Base-by-base conservation (phyloP, 2,113 vertebrate genomes). In the Pycnonotus jocosus region DNA sequence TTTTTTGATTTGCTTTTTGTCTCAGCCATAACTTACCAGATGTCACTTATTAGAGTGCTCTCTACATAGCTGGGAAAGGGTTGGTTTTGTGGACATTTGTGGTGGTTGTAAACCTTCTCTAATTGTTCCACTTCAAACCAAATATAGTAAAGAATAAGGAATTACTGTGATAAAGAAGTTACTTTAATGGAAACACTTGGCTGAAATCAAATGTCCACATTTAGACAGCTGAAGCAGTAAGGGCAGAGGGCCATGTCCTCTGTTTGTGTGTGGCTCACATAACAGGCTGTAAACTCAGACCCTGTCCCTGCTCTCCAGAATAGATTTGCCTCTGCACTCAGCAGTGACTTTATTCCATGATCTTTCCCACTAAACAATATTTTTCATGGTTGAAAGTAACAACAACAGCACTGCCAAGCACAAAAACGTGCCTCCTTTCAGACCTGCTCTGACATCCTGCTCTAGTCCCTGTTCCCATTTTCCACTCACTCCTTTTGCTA, bases 401-500 rank as follows among this genome's bases (percentile, higher is more conserved):
- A 58, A 9, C 14, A 56, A 8, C n/a, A 50, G 62, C 30, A 11
- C 44, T 15, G 17, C 18, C 4, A 30, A 65, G 50, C 10, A 2
- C 44, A 65, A 54, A 80, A 85, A 13, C 0, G 0, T 57, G 54
- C 51, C 38, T 73, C 30, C 27, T 64, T 77, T 77, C 72, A 73
- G 40, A 14, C 10, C 22, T 4, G 0, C 28, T n/a, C 72, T 66
- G 71, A 7, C 15, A 1, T 53, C 25, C 60, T 68, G 31, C 48
- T 74, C 44, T 70, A 47, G n/a, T 12, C 58, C 13, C 0, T 4
- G 35, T 20, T 84, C 23, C 53, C 22, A 7, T 54, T 57, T 94
- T 47, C 61, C 9, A 0, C 64, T 72, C 2, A 0, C 42, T 50
- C 17, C 40, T 70, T 73, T 28, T n/a, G 47, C 0, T 0, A 68